A percentile compares a stretch with the other conserved stretches of the same genome.
Evolutionary conservation across 1,140 invertebrate genomes (phyloP).

Genomic region (Ips typographus): DNA sequence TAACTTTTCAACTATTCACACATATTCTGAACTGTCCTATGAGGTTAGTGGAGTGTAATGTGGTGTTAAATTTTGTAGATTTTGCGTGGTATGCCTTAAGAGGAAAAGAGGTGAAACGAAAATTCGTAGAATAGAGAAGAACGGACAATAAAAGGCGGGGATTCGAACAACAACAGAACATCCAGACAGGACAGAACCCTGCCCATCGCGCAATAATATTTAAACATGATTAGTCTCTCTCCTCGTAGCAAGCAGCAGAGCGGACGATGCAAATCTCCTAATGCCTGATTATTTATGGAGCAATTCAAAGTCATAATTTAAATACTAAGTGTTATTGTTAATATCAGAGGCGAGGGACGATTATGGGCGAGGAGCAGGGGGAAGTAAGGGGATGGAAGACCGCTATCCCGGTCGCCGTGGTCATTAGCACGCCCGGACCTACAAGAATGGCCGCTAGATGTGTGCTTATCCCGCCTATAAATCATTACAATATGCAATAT

Average conservation of each 20-base stretch:
- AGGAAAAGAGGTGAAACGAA: conserved; percentile 19
- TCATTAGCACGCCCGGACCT: conserved; percentile 53
- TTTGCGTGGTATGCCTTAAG: neutral
- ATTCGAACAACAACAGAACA: conserved; percentile 34
- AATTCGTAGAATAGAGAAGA: conserved; percentile 30
- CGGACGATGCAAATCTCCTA: conserved; percentile 52
- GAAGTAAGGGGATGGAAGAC: conserved; percentile 42
- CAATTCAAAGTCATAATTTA: conserved; percentile 55
- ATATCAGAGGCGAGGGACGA: conserved; percentile 52
- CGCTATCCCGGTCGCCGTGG: conserved; percentile 52
- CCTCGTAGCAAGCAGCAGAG: conserved; percentile 23
- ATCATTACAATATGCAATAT: conserved; percentile 55
- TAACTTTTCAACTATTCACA: too few species aligned
- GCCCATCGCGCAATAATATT: conserved; percentile 47
- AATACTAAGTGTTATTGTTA: conserved; percentile 55
- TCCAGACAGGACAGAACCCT: conserved; percentile 38
- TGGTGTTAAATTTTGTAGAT: too few species aligned
- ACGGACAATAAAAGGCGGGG: conserved; percentile 37
- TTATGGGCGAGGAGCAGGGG: conserved; percentile 38
- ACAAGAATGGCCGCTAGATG: conserved; percentile 53
- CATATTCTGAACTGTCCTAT: too few species aligned
- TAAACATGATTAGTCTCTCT: conserved; percentile 51
- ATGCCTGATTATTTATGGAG: conserved; percentile 53
- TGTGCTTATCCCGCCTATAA: conserved; percentile 53
- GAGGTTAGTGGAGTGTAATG: too few species aligned